These are phyloP conservation scores for Papilio machaon DNA, from an alignment of 1,140 invertebrate species.

Conservation along the genomic window DNA sequence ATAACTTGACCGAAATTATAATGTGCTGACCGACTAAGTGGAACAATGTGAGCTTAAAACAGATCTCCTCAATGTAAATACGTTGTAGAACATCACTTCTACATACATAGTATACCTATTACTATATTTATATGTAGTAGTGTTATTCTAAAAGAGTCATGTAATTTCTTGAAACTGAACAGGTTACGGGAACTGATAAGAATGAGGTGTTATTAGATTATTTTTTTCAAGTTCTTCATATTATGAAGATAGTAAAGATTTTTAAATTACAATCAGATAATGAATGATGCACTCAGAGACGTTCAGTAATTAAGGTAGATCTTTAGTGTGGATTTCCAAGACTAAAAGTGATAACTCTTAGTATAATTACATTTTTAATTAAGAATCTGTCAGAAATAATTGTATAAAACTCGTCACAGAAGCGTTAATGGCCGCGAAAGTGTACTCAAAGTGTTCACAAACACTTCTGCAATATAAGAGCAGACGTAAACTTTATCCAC, in stretches of 20 bases:
- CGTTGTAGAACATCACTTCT: neutral
- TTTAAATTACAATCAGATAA: too few species aligned
- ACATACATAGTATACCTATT: neutral
- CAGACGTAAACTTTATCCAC: neutral
- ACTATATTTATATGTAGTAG: too few species aligned
- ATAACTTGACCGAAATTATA: conserved; percentile 30
- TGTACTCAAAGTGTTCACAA: neutral
- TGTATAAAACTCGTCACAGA: neutral
- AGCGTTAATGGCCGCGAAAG: neutral
- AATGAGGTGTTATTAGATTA: too few species aligned
- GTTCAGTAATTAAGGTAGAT: too few species aligned
- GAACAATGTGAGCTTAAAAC: neutral
- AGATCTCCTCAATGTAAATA: neutral
- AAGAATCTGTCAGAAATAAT: neutral
- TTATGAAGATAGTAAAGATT: too few species aligned
- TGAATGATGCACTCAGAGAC: too few species aligned
- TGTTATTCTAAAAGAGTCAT: too few species aligned
- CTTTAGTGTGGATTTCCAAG: too few species aligned
- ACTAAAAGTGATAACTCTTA: neutral
- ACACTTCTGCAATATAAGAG: neutral
- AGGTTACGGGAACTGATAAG: too few species aligned
- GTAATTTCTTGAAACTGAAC: too few species aligned
- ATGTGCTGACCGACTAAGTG: conserved; percentile 5
- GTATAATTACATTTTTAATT: neutral
- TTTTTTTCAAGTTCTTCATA: too few species aligned